Conservation (phyloP, 2,797 vertebrate genomes). For the Lutjanus argentimaculatus region DNA sequence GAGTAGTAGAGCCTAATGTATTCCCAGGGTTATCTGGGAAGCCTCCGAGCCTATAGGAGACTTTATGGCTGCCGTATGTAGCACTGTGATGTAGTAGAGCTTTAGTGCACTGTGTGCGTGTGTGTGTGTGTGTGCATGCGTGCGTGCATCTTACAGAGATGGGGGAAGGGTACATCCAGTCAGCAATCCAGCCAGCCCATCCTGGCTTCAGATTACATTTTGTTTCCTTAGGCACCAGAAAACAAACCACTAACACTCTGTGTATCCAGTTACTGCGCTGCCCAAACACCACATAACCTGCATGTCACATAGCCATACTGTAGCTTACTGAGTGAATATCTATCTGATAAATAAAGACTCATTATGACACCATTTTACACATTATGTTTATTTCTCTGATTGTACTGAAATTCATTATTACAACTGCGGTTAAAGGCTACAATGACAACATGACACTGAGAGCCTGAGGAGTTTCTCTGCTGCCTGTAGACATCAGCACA, state of each 20-base stretch:
- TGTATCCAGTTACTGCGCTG: constrained; percentile 68
- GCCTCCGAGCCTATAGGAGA: constrained; percentile 68
- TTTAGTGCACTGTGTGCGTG: constrained; percentile 60
- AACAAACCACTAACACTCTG: constrained; percentile 75
- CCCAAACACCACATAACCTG: constrained; percentile 51
- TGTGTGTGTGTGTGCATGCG: constrained; percentile 27
- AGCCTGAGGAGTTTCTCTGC: neutral
- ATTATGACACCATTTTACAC: neutral
- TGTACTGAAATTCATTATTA: constrained; percentile 1
- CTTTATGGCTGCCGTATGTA: constrained; percentile 80
- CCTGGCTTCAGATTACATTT: constrained; percentile 86
- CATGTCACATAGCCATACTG: constrained; percentile 36
- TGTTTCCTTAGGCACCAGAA: constrained; percentile 88
- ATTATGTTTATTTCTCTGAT: neutral
- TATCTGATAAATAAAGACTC: constrained; percentile 27
- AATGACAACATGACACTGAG: neutral
- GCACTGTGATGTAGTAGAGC: constrained; percentile 66
- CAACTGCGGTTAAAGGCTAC: neutral
- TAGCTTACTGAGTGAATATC: constrained; percentile 20
- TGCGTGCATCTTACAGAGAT: constrained; percentile 17
- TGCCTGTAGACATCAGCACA: neutral
- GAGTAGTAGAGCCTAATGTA: constrained; percentile 52
- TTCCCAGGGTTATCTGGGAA: constrained; percentile 71
- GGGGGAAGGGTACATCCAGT: constrained; percentile 70
- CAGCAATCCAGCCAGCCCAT: constrained; percentile 74